These are phyloP conservation scores for Sylvilagus bachmani DNA, from an alignment of 2,113 vertebrate genomes.

Conservation along the genomic window DNA sequence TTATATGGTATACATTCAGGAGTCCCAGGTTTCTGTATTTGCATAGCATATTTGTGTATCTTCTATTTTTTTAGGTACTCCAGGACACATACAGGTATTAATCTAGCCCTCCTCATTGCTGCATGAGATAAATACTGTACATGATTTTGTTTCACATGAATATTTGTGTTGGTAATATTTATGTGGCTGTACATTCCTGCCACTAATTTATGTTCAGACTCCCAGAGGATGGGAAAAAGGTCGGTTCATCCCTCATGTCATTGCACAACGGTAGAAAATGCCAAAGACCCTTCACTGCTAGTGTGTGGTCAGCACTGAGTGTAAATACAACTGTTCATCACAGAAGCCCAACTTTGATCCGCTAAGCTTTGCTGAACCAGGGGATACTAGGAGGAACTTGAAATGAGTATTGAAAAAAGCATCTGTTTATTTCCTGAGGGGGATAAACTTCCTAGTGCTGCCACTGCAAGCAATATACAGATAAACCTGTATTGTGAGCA, in stretches of 20 bases:
- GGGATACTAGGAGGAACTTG: constrained; percentile 29
- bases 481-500: constrained; percentile 45
- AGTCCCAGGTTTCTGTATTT: neutral
- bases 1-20: neutral
- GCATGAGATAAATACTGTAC: constrained; percentile 24
- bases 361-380: constrained; percentile 63
- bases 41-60: neutral
- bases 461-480: constrained; percentile 62
- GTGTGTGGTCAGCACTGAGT: neutral
- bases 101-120: neutral
- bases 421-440: constrained; percentile 72
- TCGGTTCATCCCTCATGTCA: constrained; percentile 44
- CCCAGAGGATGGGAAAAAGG: constrained; percentile 1
- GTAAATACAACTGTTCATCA: constrained; percentile 31
- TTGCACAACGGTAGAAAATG: neutral
- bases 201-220: constrained; percentile 27
- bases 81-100: neutral
- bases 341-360: constrained; percentile 60
- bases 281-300: constrained; percentile 27
- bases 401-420: constrained; percentile 72
- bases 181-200: neutral
- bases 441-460: constrained; percentile 61
- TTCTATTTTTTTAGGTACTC: constrained; percentile 9
- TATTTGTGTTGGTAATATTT: constrained; percentile 50
- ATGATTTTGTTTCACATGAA: constrained; percentile 33